Base-by-base conservation (phyloP, 2,797 vertebrate species). In the Sphenodon punctatus region DNA sequence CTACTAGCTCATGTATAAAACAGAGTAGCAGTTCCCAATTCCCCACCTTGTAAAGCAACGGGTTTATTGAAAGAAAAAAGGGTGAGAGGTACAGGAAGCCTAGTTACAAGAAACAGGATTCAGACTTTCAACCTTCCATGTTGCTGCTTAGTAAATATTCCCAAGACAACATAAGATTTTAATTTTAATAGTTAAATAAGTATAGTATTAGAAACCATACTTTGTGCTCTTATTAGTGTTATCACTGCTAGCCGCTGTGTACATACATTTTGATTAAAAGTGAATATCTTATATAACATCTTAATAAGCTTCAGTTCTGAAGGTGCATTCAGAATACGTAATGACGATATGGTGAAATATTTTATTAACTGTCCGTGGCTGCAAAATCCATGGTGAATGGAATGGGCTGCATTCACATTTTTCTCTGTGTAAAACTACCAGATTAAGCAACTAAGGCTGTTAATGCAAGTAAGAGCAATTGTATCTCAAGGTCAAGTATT, bases 391-490 rank as follows among this genome's bases (percentile, higher is more conserved):
- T 17, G 32, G 78, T 64, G 49, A 42, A n/a, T 2, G 4, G 9
- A 27, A 55, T 68, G 82, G 55, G 67, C 36, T 53, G 59, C 63
- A 27, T 76, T 81, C 67, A 67, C 27, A 34, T 58, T 42, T 75
- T 78, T 41, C 48, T 51, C 41, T 60, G 58, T 27, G 41, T 27
- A 46, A 60, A 49, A 68, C 74, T 78, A 61, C 27, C 16, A 56
- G 56, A 32, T 17, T 36, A 46, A 7, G 32, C 59, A 77, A 67
- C 38, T 49, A 56, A 76, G 51, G 61, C 20, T 36, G n/a, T 79
- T 75, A 68, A 56, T 6, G 38, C 4, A 32, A 46, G 49, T 70
- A 84, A 78, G 20, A 46, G 61, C 85, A 90, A 84, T 49, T 38
- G 67, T 71, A 72, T 32, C 70, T 64, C 58, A 60, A 67, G 25